A percentile compares a stretch with the other conserved stretches of the same genome.
phyloP scores from a whole-genome alignment of 2,797 vertebrate genomes.

The Microchirus variegatus region DNA sequence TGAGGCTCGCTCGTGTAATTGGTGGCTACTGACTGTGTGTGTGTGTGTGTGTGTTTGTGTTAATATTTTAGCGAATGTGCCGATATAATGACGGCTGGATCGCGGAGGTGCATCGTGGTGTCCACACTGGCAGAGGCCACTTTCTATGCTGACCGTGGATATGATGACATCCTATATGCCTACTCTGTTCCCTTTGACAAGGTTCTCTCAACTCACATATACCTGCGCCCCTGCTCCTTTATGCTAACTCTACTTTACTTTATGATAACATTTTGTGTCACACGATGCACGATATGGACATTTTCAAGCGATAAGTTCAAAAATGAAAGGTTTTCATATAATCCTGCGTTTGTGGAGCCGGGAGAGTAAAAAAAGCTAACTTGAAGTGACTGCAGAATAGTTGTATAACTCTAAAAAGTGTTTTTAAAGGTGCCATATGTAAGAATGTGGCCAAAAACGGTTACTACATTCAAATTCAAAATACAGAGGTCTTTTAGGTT shows the following conservation, averaged over 20 bases:
- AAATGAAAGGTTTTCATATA: too few species aligned
- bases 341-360: too few species aligned
- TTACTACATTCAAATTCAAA: too few species aligned
- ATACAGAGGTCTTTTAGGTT: too few species aligned
- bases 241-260: not conserved
- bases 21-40: conserved; percentile 8
- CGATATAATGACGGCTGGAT: conserved; percentile 82
- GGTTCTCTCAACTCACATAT: conserved; percentile 37
- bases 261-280: not conserved
- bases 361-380: too few species aligned
- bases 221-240: not conserved
- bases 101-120: conserved; percentile 81
- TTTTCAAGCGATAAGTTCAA: too few species aligned
- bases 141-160: conserved; percentile 84
- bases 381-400: too few species aligned
- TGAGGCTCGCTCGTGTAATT: not conserved
- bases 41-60: conserved; percentile 22
- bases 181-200: conserved; percentile 83
- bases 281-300: too few species aligned
- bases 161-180: conserved; percentile 87
- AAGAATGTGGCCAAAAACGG: too few species aligned
- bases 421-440: too few species aligned
- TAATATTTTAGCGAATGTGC: conserved; percentile 84
- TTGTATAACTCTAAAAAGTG: too few species aligned
- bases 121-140: conserved; percentile 85